Evolutionary conservation across 2,888 invertebrate species (phyloP), one percentile per base, ranked within the genome.

Genomic region (Sphaerophoria rueppellii): DNA sequence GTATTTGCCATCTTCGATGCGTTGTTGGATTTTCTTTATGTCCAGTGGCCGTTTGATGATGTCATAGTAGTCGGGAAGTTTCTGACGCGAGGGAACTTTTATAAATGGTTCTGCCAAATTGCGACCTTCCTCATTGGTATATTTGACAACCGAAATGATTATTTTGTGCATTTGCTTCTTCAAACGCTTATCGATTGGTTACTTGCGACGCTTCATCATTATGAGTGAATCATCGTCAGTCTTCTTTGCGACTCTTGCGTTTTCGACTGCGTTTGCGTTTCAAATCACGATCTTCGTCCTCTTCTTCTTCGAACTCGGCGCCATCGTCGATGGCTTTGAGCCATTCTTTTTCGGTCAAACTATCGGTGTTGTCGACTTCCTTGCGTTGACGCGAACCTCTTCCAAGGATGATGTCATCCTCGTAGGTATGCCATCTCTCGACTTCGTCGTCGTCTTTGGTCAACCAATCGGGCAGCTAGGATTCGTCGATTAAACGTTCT

Each of bases 311-410:
- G 70, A 93, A 94, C 85, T 93, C 93, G 12, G 93, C 93, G 34
- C 93, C 93, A 87, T 94, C 93, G 88, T 94, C 93, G 83, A 94
- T 93, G 7, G 93, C 94, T 92, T 98, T 97, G 7, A 99, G 93
- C 98, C 98, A 99, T 91, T 99, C 99, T 90, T 98, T 98, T 91
- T 99, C 99, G 0, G 98, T 98, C 69, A 99, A 94, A 88, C 98
- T 96, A 91, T 99, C 99, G 0, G 97, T 96, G 91, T 99, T 99
- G 93, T 99, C 99, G 0, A 99, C 98, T 92, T 99, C 98, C 91
- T 98, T 99, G 80, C 98, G 95, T 89, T 97, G 97, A 4, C 99
- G 94, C 1, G 97, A 96, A 3, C 99, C 98, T 83, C 98, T 94
- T 88, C 98, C 99, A 88, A 98, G 94, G 86, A 95, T 93, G 87